phyloP scores from a whole-genome alignment of 2,797 vertebrate genomes.

The Cetoscarus ocellatus region DNA sequence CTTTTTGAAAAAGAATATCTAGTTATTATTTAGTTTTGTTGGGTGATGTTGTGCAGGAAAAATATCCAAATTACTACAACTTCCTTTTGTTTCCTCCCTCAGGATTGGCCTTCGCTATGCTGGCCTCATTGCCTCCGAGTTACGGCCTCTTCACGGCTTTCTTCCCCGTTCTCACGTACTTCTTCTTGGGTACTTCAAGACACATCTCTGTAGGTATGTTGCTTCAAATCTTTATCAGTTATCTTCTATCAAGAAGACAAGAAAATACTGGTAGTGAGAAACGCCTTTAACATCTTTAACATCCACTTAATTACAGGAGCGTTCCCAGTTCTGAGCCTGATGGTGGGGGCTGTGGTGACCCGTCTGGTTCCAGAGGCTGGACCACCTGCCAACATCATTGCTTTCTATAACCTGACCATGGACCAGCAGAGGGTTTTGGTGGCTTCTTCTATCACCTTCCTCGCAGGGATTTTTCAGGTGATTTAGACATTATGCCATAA shows the following conservation, averaged over 20 bases:
- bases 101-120: constrained; percentile 92
- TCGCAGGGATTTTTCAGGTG: constrained; percentile 93
- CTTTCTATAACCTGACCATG: constrained; percentile 66
- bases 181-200: constrained; percentile 94
- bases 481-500: background rate
- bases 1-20: background rate
- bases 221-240: background rate
- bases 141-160: constrained; percentile 94
- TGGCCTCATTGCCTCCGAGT: constrained; percentile 87
- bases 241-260: background rate
- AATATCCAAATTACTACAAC: background rate
- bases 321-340: constrained; percentile 92
- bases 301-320: constrained; percentile 80
- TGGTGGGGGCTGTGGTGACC: constrained; percentile 88
- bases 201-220: constrained; percentile 94
- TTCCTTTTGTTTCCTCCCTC: constrained; percentile 2
- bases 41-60: background rate
- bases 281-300: background rate
- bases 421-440: constrained; percentile 84
- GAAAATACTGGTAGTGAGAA: background rate
- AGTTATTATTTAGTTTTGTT: too few species aligned
- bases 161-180: constrained; percentile 90
- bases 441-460: constrained; percentile 90
- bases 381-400: constrained; percentile 63
- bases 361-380: constrained; percentile 76